Evolutionary conservation across 2,797 vertebrate genomes (phyloP).

Genomic region (Pangasius larnaudii): DNA sequence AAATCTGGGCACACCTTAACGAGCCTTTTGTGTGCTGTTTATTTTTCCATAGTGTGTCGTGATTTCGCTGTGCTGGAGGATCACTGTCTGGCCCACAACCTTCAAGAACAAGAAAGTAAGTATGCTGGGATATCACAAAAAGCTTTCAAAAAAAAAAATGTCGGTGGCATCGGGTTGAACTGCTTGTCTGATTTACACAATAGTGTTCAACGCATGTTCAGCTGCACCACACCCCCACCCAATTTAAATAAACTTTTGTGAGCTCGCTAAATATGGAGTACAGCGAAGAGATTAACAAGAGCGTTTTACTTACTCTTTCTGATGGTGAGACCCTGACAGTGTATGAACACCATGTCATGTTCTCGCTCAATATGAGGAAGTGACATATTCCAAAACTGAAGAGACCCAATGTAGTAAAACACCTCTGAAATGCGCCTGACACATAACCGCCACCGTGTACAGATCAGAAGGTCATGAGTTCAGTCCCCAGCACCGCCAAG

Average conservation of each 20-base stretch:
- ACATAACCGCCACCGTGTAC: neutral
- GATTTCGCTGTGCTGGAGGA: slow-evolving; percentile 96
- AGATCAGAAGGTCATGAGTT: no score
- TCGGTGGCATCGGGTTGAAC: neutral
- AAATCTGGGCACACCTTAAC: neutral
- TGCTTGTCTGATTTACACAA: neutral
- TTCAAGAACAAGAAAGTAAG: slow-evolving; percentile 99
- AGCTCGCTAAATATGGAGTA: neutral
- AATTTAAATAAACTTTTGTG: neutral
- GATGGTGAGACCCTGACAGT: neutral
- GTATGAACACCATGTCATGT: neutral
- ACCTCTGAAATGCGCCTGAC: neutral
- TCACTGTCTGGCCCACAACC: slow-evolving; percentile 93
- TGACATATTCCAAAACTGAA: neutral
- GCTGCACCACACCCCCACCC: neutral
- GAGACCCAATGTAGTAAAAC: neutral
- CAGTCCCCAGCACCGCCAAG: no score
- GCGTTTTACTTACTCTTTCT: neutral
- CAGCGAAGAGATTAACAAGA: neutral
- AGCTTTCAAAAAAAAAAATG: neutral
- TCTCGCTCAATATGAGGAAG: neutral
- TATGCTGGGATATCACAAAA: slow-evolving; percentile 48
- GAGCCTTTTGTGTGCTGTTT: slow-evolving; percentile 18
- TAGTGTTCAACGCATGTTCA: neutral
- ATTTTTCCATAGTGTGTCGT: slow-evolving; percentile 81